Base-by-base conservation (phyloP, 2,113 vertebrate genomes). In the Indicator indicator region DNA sequence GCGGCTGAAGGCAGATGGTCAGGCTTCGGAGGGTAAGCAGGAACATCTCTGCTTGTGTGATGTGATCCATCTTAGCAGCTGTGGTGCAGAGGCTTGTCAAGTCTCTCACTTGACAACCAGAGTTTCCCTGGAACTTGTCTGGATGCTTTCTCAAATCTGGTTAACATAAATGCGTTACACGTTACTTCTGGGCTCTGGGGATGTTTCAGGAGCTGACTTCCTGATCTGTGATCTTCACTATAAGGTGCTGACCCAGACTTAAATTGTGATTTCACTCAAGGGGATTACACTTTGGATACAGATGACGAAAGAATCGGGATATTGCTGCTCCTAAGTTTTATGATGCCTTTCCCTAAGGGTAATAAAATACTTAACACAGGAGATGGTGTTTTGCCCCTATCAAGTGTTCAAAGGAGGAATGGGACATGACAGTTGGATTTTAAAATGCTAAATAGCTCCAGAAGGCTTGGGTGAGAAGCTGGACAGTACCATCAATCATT, bases 1-100 rank as follows among this genome's bases (percentile, higher is more conserved):
- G 42, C 97, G 69, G 38, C 79, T 93, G 1, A 98, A 98, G 86
- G 98, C 94, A 69, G 98, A 98, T 13, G 36, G 94, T 79, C 98
- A 97, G 14, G 19, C 88, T 75, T 24, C 95, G 27, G 98, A 98
- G 97, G 98, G 98, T 98, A 72, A 87, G 14, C 44, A 28, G 60
- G 56, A 7, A 42, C 21, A 4, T 4, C 60, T 26, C 3, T 30
- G 10, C 32, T 32, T 3, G 3, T 15, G 17, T 7, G 8, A 8
- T 60, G 14, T 24, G 56, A 1, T 3, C 20, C 14, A 1, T 16
- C 68, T 3, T 6, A 26, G 28, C 32, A 18, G 1, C 56, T 88
- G 6, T 11, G 16, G 24, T 2, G 2, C 21, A 21, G 10, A 46
- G 79, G 50, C 33, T 79, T 59, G 5, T 18, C 50, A 10, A 71